Evolutionary conservation across 2,888 invertebrate species (phyloP), one percentile per base, ranked within the genome.

Genomic region (Acleris cristana): DNA sequence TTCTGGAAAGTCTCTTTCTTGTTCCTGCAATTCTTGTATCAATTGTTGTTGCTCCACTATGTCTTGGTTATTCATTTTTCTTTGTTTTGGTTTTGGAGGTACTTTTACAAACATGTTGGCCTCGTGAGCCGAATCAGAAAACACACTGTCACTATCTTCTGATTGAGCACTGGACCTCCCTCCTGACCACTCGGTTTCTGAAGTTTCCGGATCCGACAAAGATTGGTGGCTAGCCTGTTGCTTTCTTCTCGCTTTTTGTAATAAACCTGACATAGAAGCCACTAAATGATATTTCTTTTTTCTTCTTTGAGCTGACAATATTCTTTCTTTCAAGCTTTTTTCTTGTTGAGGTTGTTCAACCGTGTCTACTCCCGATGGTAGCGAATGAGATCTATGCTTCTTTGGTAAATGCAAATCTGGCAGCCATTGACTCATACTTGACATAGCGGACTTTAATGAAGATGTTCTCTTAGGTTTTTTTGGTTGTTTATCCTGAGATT

Each of bases 221-320:
- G 96, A 96, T 76, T 95, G 95, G 72, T 94, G 92, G 73, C 93
- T 92, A 40, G 92, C 88, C 79, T 93, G 93, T 40, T 94, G 94
- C 85, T 95, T 95, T 76, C 96, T 87, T 82, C 97, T 96, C 0
- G 97, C 97, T 89, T 97, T 97, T 84, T 97, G 97, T 74, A 98
- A 89, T 70, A 98, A 95, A 23, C 96, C 97, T 1, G 97, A 97
- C 88, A 98, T 96, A 0, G 97, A 97, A 0, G 97, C 95, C 0
- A 97, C 96, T 62, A 98, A 92, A 6, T 96, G 95, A 74, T 96
- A 96, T 80, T 96, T 96, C 84, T 96, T 97, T 88, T 96, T 96
- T 79, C 96, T 95, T 76, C 93, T 83, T 73, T 93, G 92, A 6
- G 92, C 91, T 16, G 90, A 89, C 68, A 92, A 74, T 72, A 92